These are phyloP conservation scores for Anarhynchus alexandrinus DNA, from an alignment of 2,113 vertebrate genomes.

Conservation along the genomic window DNA sequence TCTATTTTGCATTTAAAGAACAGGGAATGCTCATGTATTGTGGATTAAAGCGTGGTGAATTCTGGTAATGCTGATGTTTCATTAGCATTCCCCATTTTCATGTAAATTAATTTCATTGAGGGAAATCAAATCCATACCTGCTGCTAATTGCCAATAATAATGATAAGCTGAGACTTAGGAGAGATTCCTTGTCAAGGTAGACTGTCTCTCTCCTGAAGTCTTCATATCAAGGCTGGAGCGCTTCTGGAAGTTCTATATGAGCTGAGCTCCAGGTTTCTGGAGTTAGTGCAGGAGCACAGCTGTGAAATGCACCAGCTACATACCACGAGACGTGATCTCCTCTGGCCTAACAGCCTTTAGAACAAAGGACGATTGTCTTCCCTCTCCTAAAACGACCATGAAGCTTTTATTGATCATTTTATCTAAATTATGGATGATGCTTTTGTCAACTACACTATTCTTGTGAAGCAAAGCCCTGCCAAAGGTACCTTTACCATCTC, in stretches of 20 bases:
- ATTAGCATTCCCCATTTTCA: background rate
- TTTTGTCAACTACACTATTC: background rate
- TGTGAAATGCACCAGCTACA: background rate
- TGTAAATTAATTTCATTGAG: conserved; percentile 29
- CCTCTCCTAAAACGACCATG: background rate
- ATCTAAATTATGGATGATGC: conserved; percentile 1
- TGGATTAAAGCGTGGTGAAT: background rate
- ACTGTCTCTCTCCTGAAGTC: background rate
- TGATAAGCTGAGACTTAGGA: background rate
- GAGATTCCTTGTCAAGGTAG: background rate
- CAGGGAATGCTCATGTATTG: background rate
- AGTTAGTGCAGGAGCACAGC: background rate
- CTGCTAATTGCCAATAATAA: background rate
- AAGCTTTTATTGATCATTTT: background rate
- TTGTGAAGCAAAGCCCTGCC: background rate
- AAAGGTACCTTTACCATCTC: background rate
- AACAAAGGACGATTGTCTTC: background rate
- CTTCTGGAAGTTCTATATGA: background rate
- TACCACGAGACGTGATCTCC: background rate
- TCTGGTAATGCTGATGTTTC: background rate
- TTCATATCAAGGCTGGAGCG: background rate
- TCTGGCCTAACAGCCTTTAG: background rate
- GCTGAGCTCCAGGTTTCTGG: background rate
- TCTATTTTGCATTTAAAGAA: background rate
- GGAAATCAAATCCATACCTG: background rate